These are phyloP conservation scores for Stenichneumon culpator DNA, from an alignment of 2,888 invertebrate species.

Conservation along the genomic window DNA sequence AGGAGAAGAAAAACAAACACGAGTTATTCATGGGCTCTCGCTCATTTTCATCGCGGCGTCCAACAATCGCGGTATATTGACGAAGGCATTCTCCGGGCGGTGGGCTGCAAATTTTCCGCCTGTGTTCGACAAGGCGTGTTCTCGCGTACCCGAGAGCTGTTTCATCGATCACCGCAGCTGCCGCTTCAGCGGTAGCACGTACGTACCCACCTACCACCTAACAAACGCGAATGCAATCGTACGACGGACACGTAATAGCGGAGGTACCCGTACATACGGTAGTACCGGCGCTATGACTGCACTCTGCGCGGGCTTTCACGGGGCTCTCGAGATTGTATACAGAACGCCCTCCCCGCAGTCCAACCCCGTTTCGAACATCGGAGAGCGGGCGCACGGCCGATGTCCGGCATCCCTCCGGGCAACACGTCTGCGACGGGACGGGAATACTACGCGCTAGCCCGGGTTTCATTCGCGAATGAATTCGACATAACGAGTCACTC, in stretches of 20 bases:
- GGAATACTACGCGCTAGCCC: conserved; percentile 28
- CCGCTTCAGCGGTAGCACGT: conserved; percentile 35
- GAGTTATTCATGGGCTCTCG: neutral
- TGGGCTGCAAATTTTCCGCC: conserved; percentile 38
- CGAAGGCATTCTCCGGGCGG: conserved; percentile 57
- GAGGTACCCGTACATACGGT: conserved; percentile 26
- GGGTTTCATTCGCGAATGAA: conserved; percentile 64
- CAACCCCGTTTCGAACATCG: conserved; percentile 9
- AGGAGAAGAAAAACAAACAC: neutral
- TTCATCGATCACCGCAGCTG: conserved; percentile 40
- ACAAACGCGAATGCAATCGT: conserved; percentile 53
- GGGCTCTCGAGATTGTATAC: conserved; percentile 59
- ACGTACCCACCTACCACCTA: conserved; percentile 17
- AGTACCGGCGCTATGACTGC: neutral
- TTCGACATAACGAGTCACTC: conserved; percentile 62
- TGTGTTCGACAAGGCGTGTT: conserved; percentile 44
- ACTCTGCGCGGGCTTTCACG: conserved; percentile 33
- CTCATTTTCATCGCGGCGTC: conserved; percentile 4
- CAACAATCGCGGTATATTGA: conserved; percentile 38
- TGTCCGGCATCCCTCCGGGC: conserved; percentile 55
- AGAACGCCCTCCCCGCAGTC: neutral
- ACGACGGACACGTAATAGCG: conserved; percentile 58
- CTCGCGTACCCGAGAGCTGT: conserved; percentile 22
- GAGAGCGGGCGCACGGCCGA: conserved; percentile 39
- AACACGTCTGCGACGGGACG: conserved; percentile 22